These are phyloP conservation scores for Drosophila merina DNA, from an alignment of 2,888 invertebrate species.

Conservation along the genomic window DNA sequence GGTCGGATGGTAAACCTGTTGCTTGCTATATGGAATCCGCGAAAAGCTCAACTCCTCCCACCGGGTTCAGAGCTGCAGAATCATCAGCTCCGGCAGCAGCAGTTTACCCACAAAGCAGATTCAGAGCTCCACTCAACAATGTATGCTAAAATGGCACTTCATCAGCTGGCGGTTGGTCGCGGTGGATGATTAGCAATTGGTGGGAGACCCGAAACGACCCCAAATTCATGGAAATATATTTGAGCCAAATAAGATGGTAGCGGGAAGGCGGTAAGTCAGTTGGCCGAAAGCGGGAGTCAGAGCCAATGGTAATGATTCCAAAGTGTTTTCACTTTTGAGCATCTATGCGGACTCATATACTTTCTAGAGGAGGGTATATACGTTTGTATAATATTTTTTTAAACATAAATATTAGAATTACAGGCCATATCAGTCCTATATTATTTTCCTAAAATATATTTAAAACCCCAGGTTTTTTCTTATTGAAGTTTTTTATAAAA, in stretches of 20 bases:
- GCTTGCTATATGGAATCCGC: slow-evolving; percentile 29
- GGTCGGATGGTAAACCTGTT: slow-evolving; percentile 42
- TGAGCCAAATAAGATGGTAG: slow-evolving; percentile 22
- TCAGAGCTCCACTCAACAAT: slow-evolving; percentile 65
- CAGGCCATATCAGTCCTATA: neutral
- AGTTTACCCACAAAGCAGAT: slow-evolving; percentile 57
- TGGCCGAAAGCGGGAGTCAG: slow-evolving; percentile 24
- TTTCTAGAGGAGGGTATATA: slow-evolving; percentile 1
- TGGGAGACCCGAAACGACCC: slow-evolving; percentile 32
- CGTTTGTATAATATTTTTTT: slow-evolving; percentile 11
- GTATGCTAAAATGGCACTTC: slow-evolving; percentile 57
- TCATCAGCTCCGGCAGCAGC: slow-evolving; percentile 9
- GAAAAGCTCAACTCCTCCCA: slow-evolving; percentile 25
- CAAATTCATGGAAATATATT: slow-evolving; percentile 28
- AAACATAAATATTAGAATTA: neutral
- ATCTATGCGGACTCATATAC: slow-evolving; percentile 48
- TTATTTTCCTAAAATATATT: no score
- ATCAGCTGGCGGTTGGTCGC: slow-evolving; percentile 45
- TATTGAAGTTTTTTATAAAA: neutral
- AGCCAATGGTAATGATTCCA: slow-evolving; percentile 57
- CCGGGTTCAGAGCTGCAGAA: slow-evolving; percentile 30
- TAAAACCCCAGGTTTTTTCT: no score
- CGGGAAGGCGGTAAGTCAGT: slow-evolving; percentile 9
- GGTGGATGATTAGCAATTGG: slow-evolving; percentile 53
- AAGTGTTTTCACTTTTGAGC: slow-evolving; percentile 67